Evolutionary conservation across 2,888 invertebrate species (phyloP), one percentile per base, ranked within the genome.

Genomic region (Coleophora flavipennella): DNA sequence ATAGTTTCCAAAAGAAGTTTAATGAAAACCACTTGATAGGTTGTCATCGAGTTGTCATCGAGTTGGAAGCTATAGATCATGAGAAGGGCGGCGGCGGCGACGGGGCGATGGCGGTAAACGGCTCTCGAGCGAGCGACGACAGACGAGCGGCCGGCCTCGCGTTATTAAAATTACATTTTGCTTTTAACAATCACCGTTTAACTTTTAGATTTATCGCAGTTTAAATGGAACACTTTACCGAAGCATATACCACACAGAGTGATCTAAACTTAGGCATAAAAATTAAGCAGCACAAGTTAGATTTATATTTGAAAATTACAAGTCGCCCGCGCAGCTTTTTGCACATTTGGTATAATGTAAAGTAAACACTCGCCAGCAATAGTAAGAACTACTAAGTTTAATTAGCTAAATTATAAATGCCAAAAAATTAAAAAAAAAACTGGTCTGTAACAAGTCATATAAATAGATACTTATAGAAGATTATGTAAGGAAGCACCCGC

Each of bases 381-480:
- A 6, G 20, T 20, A 20, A 72, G 77, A 76, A n/a, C n/a, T n/a
- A n/a, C n/a, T n/a, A n/a, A n/a, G n/a, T n/a, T n/a, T 69, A 70
- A 57, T 66, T 72, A 77, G 71, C 73, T 81, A 78, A 80, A 80
- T 79, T 79, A 78, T 77, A 76, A 81, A 80, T 79, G 77, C 76
- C 75, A 67, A 63, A 64, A 65, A 66, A 20, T 2, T 12, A 20
- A 20, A n/a, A n/a, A n/a, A n/a, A n/a, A n/a, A n/a, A n/a, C n/a
- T n/a, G n/a, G n/a, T n/a, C n/a, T 20, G 20, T 20, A 20, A 20
- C 20, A 20, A n/a, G n/a, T n/a, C n/a, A n/a, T n/a, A n/a, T n/a
- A n/a, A n/a, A n/a, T n/a, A n/a, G n/a, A n/a, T n/a, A n/a, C n/a
- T n/a, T n/a, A n/a, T n/a, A 20, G 6, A 4, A 20, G 20, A 20